Evolutionary conservation across 2,113 vertebrate species (phyloP).

Genomic region (Apaloderma vittatum): DNA sequence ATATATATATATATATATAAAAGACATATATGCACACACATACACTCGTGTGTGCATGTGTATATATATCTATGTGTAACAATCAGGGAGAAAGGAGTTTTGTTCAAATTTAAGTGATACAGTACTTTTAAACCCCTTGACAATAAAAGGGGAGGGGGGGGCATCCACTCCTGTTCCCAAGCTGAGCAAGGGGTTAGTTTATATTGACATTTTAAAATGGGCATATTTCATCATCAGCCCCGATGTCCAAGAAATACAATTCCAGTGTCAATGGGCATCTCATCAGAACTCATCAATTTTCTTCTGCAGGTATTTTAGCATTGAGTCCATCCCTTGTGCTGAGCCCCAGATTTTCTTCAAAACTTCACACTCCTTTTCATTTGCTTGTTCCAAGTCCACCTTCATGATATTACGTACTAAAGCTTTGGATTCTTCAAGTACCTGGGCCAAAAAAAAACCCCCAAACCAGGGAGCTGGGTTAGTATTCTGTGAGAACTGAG

Average conservation of each 20-base stretch:
- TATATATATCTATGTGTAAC: conserved; percentile 37
- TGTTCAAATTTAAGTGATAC: conserved; percentile 81
- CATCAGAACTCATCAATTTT: conserved; percentile 91
- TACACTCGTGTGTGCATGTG: background rate
- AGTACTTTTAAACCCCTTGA: conserved; percentile 81
- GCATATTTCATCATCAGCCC: conserved; percentile 25
- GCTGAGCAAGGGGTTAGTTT: conserved; percentile 34
- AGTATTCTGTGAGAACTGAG: background rate
- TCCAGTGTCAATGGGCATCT: conserved; percentile 62
- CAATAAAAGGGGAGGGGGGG: conserved; percentile 56
- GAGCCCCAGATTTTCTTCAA: conserved; percentile 97
- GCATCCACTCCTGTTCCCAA: conserved; percentile 66
- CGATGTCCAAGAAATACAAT: conserved; percentile 57
- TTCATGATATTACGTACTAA: conserved; percentile 91
- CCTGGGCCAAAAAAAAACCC: conserved; percentile 72
- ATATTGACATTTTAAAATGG: conserved; percentile 31
- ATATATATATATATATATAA: conserved; percentile 17
- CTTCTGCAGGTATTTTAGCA: conserved; percentile 93
- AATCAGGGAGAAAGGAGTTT: conserved; percentile 74
- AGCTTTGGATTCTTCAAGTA: conserved; percentile 95
- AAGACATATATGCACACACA: conserved; percentile 12
- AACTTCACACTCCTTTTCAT: conserved; percentile 94
- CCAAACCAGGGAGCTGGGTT: background rate
- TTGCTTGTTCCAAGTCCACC: conserved; percentile 91
- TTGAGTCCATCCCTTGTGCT: conserved; percentile 94